A percentile compares a stretch with the other conserved stretches of the same genome.
Conservation (phyloP, 1,140 invertebrate genomes). For the Euglossa dilemma region DNA sequence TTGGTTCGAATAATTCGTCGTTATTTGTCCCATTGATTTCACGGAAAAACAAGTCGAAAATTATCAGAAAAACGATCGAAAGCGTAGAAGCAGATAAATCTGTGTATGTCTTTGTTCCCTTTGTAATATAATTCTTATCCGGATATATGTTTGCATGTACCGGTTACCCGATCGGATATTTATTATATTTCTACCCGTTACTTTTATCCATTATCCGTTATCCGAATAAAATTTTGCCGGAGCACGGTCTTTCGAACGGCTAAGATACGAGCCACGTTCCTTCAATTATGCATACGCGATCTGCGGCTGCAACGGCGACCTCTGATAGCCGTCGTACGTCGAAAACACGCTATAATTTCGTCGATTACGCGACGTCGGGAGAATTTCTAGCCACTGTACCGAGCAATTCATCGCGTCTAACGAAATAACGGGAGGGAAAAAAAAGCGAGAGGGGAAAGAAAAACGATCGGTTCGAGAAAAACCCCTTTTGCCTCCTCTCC, state of each 20-base stretch:
- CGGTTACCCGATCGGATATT: too few relatives aligned
- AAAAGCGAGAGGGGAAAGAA: background rate
- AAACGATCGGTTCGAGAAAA: background rate
- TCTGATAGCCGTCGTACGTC: constrained; percentile 3
- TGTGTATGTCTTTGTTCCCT: too few relatives aligned
- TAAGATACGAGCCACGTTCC: background rate
- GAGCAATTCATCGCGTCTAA: background rate
- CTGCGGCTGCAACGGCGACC: constrained; percentile 2
- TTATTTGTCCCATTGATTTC: too few relatives aligned
- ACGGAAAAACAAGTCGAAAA: too few relatives aligned
- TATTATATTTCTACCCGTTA: too few relatives aligned
- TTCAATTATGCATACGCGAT: constrained; percentile 19
- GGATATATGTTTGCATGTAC: too few relatives aligned
- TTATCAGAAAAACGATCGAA: too few relatives aligned
- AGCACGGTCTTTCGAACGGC: background rate
- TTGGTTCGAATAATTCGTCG: too few relatives aligned
- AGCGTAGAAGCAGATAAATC: too few relatives aligned
- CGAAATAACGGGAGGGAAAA: background rate
- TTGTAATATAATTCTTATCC: too few relatives aligned
- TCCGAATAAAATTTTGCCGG: too few relatives aligned
- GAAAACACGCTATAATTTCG: constrained; percentile 29
- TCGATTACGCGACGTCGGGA: constrained; percentile 29
- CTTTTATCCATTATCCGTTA: too few relatives aligned
- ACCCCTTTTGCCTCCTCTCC: background rate
- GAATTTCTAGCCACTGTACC: background rate